Percentiles rank a stretch among this genome's conserved stretches.
phyloP scores from a whole-genome alignment of 2,888 invertebrate genomes.

The Lasioglossum vierecki region DNA sequence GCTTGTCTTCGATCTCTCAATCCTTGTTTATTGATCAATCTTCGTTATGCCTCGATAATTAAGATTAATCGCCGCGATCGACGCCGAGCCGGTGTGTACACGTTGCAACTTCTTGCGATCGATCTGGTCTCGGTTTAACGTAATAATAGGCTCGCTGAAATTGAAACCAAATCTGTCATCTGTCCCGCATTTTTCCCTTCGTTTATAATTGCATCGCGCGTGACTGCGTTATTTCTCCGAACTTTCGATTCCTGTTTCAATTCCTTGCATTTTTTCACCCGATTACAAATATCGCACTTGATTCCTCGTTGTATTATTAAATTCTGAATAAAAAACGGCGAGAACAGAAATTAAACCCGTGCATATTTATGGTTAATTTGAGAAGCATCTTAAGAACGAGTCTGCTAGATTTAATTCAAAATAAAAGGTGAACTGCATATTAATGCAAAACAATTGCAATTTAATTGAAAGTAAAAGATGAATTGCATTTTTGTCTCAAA shows the following conservation, averaged over 20 bases:
- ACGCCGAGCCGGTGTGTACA: slow-evolving; percentile 1
- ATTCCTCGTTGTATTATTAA: neutral
- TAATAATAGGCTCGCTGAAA: slow-evolving; percentile 36
- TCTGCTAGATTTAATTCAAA: neutral
- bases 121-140: slow-evolving; percentile 17
- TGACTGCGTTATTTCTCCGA: neutral
- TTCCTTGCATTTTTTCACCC: neutral
- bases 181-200: neutral
- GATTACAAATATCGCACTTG: neutral
- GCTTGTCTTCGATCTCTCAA: slow-evolving; percentile 42
- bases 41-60: slow-evolving; percentile 55
- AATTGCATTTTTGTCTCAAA: too few relatives aligned
- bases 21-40: slow-evolving; percentile 44
- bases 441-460: too few relatives aligned
- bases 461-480: too few relatives aligned
- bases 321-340: neutral
- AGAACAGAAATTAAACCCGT: too few relatives aligned
- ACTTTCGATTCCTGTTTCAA: neutral
- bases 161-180: slow-evolving; percentile 34
- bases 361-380: neutral
- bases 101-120: slow-evolving; percentile 24
- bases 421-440: too few relatives aligned
- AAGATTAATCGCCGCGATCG: slow-evolving; percentile 52
- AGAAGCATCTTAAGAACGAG: neutral
- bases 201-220: neutral